Conservation (phyloP, 2,113 vertebrate species). For the Neolamprologus sp. region DNA sequence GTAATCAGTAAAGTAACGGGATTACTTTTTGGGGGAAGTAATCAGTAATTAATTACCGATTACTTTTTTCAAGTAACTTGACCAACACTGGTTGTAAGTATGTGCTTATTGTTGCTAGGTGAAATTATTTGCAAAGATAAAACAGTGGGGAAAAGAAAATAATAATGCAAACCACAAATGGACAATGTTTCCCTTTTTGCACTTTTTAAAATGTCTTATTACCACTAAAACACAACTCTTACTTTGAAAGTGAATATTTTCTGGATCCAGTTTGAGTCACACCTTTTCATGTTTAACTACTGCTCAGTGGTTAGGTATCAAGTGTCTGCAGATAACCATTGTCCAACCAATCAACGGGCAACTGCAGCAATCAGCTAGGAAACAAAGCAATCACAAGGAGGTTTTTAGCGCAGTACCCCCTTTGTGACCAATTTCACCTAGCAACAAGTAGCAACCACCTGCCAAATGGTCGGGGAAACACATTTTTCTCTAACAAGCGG, state of each 20-base stretch:
- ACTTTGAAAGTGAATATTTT: neutral
- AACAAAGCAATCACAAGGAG: neutral
- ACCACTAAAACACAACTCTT: neutral
- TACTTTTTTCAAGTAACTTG: too few relatives aligned
- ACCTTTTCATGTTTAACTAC: neutral
- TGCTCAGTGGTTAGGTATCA: neutral
- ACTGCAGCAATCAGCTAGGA: neutral
- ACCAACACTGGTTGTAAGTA: neutral
- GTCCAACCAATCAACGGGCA: neutral
- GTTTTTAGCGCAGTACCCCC: neutral
- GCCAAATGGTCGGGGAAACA: neutral
- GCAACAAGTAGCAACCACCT: neutral
- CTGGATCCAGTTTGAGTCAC: neutral
- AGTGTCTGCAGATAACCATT: neutral
- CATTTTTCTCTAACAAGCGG: neutral
- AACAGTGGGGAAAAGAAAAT: neutral
- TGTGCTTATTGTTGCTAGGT: neutral
- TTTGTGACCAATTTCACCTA: neutral
- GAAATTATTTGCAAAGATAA: neutral
- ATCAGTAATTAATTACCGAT: too few relatives aligned
- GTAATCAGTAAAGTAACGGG: too few relatives aligned
- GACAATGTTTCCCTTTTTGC: neutral
- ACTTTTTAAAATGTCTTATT: neutral
- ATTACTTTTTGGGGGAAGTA: too few relatives aligned
- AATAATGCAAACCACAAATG: neutral